Conservation (phyloP, 2,113 vertebrate species). For the Mirounga angustirostris region DNA sequence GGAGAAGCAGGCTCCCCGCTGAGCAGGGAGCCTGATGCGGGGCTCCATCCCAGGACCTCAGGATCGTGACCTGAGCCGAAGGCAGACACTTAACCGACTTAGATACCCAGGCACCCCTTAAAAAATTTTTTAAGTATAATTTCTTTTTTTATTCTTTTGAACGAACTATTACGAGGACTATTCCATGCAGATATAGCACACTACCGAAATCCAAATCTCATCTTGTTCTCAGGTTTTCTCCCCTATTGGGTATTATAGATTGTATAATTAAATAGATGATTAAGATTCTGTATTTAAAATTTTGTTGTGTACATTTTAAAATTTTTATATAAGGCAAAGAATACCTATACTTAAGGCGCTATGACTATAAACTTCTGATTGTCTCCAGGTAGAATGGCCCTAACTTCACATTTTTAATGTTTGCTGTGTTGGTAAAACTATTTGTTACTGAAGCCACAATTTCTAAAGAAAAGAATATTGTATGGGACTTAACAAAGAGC, state of each 20-base stretch:
- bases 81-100: too few relatives aligned
- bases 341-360: background rate
- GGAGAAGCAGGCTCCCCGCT: too few relatives aligned
- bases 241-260: background rate
- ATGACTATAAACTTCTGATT: background rate
- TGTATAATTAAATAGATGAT: slow-evolving; percentile 18
- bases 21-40: too few relatives aligned
- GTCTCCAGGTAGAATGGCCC: background rate
- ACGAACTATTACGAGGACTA: background rate
- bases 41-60: too few relatives aligned
- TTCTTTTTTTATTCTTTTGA: background rate
- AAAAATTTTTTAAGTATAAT: background rate
- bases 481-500: background rate
- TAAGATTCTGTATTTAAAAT: slow-evolving; percentile 19
- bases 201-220: background rate
- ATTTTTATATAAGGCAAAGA: background rate
- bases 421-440: slow-evolving; percentile 15
- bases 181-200: background rate
- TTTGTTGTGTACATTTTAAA: background rate
- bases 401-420: slow-evolving; percentile 10
- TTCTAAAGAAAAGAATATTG: slow-evolving; percentile 10
- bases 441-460: slow-evolving; percentile 40
- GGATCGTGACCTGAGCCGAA: too few relatives aligned
- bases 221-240: background rate
- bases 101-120: too few relatives aligned